phyloP scores from a whole-genome alignment of 1,140 invertebrate genomes.

The Meteorus sp. region DNA sequence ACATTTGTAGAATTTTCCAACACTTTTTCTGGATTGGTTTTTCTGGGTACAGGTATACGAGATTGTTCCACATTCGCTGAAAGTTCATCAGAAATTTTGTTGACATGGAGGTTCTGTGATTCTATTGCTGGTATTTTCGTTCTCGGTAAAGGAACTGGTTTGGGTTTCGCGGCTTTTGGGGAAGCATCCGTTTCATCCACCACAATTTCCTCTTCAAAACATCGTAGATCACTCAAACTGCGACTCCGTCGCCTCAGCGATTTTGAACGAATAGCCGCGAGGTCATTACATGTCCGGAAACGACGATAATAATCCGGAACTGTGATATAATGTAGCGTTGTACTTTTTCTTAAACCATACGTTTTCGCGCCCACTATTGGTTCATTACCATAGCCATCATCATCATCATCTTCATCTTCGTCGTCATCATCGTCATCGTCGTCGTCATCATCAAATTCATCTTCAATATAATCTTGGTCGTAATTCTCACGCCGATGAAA shows the following conservation, averaged over 20 bases:
- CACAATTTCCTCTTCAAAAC: constrained; percentile 22
- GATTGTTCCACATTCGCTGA: constrained; percentile 1
- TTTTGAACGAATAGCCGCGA: neutral
- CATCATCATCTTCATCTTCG: constrained; percentile 17
- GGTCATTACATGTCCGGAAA: constrained; percentile 15
- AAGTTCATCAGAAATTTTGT: neutral
- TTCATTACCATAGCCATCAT: neutral
- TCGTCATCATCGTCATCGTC: too few species aligned
- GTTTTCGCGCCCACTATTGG: neutral
- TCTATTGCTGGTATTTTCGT: constrained; percentile 24
- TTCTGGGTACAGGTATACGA: constrained; percentile 11
- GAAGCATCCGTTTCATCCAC: neutral
- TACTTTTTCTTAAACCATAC: constrained; percentile 25
- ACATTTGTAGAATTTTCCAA: neutral
- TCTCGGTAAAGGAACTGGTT: constrained; percentile 27
- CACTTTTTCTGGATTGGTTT: constrained; percentile 7
- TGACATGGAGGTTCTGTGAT: neutral
- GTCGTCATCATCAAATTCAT: constrained; percentile 25
- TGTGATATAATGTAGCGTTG: constrained; percentile 27
- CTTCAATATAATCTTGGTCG: too few species aligned
- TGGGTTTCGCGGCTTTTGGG: neutral
- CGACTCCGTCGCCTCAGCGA: constrained; percentile 24
- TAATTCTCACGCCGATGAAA: constrained; percentile 37
- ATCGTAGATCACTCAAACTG: constrained; percentile 28
- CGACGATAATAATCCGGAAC: constrained; percentile 30